These are phyloP conservation scores for Gryon sp. DNA, from an alignment of 1,140 invertebrate genomes.

Conservation along the genomic window DNA sequence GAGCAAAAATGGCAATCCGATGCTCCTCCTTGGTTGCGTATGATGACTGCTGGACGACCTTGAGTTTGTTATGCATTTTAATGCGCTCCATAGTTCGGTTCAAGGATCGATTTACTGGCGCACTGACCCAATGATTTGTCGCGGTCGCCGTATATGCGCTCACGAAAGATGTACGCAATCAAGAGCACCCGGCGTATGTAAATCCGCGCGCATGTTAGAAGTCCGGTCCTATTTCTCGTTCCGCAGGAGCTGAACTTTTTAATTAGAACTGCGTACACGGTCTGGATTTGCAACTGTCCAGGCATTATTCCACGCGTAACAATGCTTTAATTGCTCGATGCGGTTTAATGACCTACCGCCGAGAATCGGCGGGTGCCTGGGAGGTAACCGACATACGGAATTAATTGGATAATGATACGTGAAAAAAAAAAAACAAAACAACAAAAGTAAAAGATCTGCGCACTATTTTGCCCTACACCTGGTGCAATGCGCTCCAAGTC, in stretches of 20 bases:
- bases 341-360: conserved; percentile 36
- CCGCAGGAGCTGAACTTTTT: conserved; percentile 29
- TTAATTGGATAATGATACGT: conserved; percentile 49
- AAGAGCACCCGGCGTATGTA: conserved; percentile 39
- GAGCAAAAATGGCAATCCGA: conserved; percentile 46
- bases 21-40: conserved; percentile 38
- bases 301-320: conserved; percentile 6
- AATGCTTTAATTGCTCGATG: conserved; percentile 38
- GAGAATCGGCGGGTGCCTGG: conserved; percentile 13
- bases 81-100: conserved; percentile 53
- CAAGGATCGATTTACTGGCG: conserved; percentile 62
- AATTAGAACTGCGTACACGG: conserved; percentile 25
- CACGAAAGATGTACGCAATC: conserved; percentile 62
- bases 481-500: neutral
- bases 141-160: conserved; percentile 27
- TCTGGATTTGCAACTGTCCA: conserved; percentile 11
- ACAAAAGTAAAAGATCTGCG: too few species aligned
- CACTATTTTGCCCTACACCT: conserved; percentile 34
- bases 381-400: conserved; percentile 22
- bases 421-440: too few species aligned
- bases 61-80: conserved; percentile 63
- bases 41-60: conserved; percentile 57
- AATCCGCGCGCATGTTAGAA: conserved; percentile 48
- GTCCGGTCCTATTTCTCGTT: conserved; percentile 33
- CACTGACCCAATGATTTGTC: conserved; percentile 61